Conservation (phyloP, 2,888 invertebrate genomes). For the Bellardia pandia region DNA sequence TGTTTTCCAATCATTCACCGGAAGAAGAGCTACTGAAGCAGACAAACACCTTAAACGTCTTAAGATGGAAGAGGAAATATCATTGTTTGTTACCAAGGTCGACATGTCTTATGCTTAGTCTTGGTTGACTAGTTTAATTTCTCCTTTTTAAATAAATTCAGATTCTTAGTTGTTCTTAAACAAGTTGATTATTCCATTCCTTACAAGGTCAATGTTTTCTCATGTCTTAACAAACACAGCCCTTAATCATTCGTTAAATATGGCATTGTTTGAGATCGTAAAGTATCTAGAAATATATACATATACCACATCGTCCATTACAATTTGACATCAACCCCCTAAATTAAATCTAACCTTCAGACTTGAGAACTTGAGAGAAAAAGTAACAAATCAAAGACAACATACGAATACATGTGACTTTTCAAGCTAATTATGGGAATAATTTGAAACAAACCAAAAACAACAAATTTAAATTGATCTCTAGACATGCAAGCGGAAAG, state of each 20-base stretch:
- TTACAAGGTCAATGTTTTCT: constrained; percentile 42
- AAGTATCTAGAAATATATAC: background rate
- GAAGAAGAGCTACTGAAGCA: too few relatives aligned
- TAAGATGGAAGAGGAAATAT: too few relatives aligned
- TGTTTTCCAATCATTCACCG: too few relatives aligned
- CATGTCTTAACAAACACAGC: background rate
- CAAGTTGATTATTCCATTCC: background rate
- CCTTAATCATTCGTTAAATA: background rate
- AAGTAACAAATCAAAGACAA: constrained; percentile 49
- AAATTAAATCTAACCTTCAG: constrained; percentile 64
- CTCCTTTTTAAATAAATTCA: too few relatives aligned
- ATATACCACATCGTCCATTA: background rate
- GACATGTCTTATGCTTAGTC: too few relatives aligned
- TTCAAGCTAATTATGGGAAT: constrained; percentile 64
- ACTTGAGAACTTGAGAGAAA: constrained; percentile 52
- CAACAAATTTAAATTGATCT: constrained; percentile 46
- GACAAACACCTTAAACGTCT: too few relatives aligned
- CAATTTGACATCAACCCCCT: constrained; percentile 35
- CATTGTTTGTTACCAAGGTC: too few relatives aligned
- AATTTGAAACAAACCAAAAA: constrained; percentile 10
- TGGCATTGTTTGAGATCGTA: constrained; percentile 14
- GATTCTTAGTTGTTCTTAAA: too few relatives aligned
- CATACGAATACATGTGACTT: constrained; percentile 60
- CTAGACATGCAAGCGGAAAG: constrained; percentile 59
- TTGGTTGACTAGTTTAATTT: too few relatives aligned